Base-by-base conservation (phyloP, 2,888 invertebrate genomes). In the Pristionchus entomophagus region DNA sequence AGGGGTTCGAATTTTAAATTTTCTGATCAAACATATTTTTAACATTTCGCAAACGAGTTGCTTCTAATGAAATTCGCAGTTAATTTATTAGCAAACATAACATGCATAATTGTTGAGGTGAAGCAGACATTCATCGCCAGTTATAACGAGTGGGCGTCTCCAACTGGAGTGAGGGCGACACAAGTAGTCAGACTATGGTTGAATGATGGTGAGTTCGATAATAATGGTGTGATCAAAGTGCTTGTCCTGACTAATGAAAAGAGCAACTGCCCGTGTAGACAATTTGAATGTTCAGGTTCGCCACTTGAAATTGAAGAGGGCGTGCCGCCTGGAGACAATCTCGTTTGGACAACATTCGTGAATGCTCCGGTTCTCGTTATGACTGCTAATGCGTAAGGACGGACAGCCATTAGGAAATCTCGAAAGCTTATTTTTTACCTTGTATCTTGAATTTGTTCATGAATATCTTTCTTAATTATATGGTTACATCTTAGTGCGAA, bases 381-480 rank as follows among this genome's bases (percentile, higher is more conserved):
- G 65, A 17, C 65, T 19, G 49, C 49, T 8, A 65, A 84, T 65
- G 41, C 22, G 83, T 84, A 22, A 84, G 83, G n/a, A n/a, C n/a
- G n/a, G n/a, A n/a, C n/a, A 22, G 10, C 8, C 5, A 26, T 17
- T 17, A 59, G 22, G 6, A 26, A 22, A 6, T 59, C 6, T n/a
- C 8, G 59, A 8, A 17, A n/a, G 59, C 6, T 59, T 26, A 22
- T n/a, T 17, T 17, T n/a, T n/a, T n/a, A 59, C 26, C 26, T 8
- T 17, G n/a, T n/a, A n/a, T n/a, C n/a, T n/a, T n/a, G n/a, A n/a
- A n/a, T n/a, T n/a, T n/a, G n/a, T n/a, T n/a, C n/a, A n/a, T n/a
- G n/a, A n/a, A n/a, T n/a, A n/a, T n/a, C n/a, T n/a, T n/a, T n/a
- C n/a, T n/a, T n/a, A n/a, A n/a, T n/a, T n/a, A n/a, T n/a, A n/a